Conservation (phyloP, 2,888 invertebrate genomes). For the Lithophane ornitopus region DNA sequence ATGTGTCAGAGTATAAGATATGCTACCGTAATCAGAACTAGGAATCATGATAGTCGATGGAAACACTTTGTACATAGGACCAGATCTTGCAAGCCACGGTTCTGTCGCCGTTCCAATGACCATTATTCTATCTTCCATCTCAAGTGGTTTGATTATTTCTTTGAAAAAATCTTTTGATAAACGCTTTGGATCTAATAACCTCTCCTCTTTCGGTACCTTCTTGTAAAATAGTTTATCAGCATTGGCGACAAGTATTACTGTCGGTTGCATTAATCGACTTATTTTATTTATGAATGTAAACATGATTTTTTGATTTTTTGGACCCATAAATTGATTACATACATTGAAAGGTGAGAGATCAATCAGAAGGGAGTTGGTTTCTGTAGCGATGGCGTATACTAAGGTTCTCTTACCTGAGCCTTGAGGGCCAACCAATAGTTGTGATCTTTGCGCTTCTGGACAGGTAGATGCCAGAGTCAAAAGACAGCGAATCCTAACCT, state of each 20-base stretch:
- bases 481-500: conserved; percentile 91
- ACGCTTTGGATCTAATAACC: conserved; percentile 92
- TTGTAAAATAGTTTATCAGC: conserved; percentile 93
- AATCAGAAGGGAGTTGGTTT: conserved; percentile 94
- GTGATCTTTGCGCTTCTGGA: conserved; percentile 88
- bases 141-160: conserved; percentile 92
- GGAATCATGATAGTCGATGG: conserved; percentile 90
- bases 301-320: conserved; percentile 92
- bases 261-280: conserved; percentile 92
- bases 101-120: conserved; percentile 92
- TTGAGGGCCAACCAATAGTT: conserved; percentile 93
- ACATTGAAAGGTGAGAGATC: conserved; percentile 93
- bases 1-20: conserved; percentile 89
- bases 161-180: conserved; percentile 93
- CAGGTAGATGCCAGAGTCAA: conserved; percentile 89
- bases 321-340: conserved; percentile 92
- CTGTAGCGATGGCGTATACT: conserved; percentile 93
- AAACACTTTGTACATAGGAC: conserved; percentile 89
- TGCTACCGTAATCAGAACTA: conserved; percentile 91
- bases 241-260: conserved; percentile 93
- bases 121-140: conserved; percentile 92
- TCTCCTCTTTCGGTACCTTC: conserved; percentile 92
- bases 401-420: conserved; percentile 93
- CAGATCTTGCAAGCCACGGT: conserved; percentile 91
- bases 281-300: conserved; percentile 92